Percentiles rank a stretch among this genome's conserved stretches.
Conservation (phyloP, 2,888 invertebrate genomes). For the Platycheirus albimanus region DNA sequence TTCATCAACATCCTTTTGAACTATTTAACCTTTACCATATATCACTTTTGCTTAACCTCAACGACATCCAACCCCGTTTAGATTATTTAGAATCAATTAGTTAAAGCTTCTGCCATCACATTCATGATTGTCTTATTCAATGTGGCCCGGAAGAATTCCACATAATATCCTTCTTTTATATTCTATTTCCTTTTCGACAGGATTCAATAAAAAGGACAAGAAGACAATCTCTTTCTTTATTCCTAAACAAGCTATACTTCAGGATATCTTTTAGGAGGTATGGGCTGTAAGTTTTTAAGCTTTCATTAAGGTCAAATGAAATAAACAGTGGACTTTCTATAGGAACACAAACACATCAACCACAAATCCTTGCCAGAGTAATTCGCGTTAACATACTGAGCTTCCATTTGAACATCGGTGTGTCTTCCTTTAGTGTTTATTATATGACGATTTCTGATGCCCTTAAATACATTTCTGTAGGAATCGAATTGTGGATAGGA, state of each 20-base stretch:
- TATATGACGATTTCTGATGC: constrained; percentile 69
- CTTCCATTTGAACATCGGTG: too few species aligned
- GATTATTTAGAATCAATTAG: constrained; percentile 68
- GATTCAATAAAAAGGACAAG: constrained; percentile 31
- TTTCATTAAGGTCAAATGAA: constrained; percentile 67
- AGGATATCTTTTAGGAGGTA: constrained; percentile 36
- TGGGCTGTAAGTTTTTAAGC: constrained; percentile 4
- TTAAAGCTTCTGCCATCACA: constrained; percentile 38
- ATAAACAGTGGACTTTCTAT: constrained; percentile 55
- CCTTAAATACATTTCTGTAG: constrained; percentile 55
- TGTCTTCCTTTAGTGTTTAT: constrained; percentile 35
- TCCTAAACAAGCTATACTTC: constrained; percentile 38
- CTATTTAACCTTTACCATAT: constrained; percentile 67
- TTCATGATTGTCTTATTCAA: constrained; percentile 9
- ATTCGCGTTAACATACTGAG: constrained; percentile 37
- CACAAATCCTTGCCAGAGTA: constrained; percentile 10
- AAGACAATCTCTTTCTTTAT: constrained; percentile 55
- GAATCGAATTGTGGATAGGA: constrained; percentile 64
- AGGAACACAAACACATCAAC: neutral
- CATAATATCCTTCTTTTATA: constrained; percentile 42
- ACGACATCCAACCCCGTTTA: constrained; percentile 33
- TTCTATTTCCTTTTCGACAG: constrained; percentile 45
- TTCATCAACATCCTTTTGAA: constrained; percentile 66
- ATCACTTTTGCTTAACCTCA: constrained; percentile 32
- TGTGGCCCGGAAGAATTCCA: constrained; percentile 21